Percentiles rank a stretch among this genome's conserved stretches.
These are phyloP conservation scores for Villa cingulata DNA, from an alignment of 2,888 invertebrate genomes.

Conservation along the genomic window DNA sequence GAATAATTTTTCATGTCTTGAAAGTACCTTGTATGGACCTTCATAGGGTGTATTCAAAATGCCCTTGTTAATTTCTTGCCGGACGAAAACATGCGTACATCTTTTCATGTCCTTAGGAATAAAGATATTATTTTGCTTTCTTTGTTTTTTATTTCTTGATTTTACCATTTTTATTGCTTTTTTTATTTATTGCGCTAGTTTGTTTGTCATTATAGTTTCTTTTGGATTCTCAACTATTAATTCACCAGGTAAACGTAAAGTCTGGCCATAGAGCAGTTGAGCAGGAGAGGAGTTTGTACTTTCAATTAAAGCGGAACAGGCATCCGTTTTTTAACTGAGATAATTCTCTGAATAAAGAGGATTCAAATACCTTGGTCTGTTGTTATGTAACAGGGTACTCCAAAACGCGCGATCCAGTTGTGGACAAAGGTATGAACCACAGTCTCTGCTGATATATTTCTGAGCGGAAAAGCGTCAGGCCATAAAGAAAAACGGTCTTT, in stretches of 20 bases:
- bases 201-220: not conserved
- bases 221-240: not conserved
- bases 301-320: not conserved
- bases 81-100: slow-evolving; percentile 3
- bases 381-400: not conserved
- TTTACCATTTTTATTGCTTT: not conserved
- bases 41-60: slow-evolving; percentile 15
- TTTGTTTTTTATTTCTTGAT: not conserved
- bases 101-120: not conserved
- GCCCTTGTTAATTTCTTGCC: slow-evolving; percentile 2
- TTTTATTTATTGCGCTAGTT: not conserved
- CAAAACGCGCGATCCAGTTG: not conserved
- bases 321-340: not conserved
- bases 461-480: too few relatives aligned
- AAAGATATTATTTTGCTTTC: slow-evolving; percentile 2
- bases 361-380: not conserved
- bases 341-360: not conserved
- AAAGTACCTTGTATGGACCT: slow-evolving; percentile 14
- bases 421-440: not conserved
- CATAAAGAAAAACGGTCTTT: too few relatives aligned
- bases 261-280: not conserved
- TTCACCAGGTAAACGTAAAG: not conserved
- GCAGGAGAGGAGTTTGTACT: not conserved
- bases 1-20: slow-evolving; percentile 11
- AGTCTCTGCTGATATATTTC: too few relatives aligned